Conservation (phyloP, 2,888 invertebrate species). For the Lottia scabra region DNA sequence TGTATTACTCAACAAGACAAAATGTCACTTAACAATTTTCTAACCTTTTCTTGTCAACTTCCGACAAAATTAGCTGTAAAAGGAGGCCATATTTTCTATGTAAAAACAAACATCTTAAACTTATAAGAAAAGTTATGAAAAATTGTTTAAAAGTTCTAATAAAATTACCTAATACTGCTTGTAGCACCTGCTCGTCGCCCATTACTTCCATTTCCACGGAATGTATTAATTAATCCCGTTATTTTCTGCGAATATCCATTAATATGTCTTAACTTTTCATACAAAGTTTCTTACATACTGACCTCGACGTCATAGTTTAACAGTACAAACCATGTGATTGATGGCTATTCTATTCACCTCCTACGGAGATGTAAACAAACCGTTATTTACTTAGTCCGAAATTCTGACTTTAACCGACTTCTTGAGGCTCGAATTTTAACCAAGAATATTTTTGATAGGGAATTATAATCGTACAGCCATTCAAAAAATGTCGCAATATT, state of each 20-base stretch:
- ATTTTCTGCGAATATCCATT: neutral
- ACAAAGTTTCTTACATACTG: neutral
- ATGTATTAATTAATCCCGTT: neutral
- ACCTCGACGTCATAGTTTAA: neutral
- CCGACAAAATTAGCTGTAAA: constrained; percentile 2
- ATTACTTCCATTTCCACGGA: constrained; percentile 22
- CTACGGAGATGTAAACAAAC: neutral
- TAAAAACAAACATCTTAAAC: neutral
- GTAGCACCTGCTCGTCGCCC: constrained; percentile 28
- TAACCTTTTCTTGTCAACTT: neutral
- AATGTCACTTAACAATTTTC: neutral
- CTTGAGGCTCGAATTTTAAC: no score
- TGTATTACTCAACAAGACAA: neutral
- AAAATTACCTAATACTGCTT: constrained; percentile 27
- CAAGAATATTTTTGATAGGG: no score
- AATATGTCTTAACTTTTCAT: neutral
- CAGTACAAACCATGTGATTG: neutral
- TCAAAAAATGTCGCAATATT: no score
- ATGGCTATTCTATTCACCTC: neutral
- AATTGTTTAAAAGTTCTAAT: no score
- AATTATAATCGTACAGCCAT: no score
- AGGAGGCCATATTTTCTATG: constrained; percentile 2
- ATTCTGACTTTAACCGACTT: no score
- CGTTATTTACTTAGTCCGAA: no score
- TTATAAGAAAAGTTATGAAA: no score